phyloP scores from a whole-genome alignment of 2,113 vertebrate species.

The Atrichornis clamosus region DNA sequence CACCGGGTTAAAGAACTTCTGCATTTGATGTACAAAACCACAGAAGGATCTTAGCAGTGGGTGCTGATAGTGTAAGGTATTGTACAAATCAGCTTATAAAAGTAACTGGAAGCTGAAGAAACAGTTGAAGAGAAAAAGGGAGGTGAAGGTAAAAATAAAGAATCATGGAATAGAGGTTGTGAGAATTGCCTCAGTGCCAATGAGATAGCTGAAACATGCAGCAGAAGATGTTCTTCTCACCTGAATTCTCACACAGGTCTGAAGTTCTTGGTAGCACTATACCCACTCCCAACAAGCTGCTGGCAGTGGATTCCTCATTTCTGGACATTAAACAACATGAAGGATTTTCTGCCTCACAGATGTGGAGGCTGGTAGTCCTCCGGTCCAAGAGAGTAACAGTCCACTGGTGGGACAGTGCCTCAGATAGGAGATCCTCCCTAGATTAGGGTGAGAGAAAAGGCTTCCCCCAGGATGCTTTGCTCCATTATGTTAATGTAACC shows the following conservation, averaged over 20 bases:
- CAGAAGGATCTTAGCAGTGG: not conserved
- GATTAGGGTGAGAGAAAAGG: too few relatives aligned
- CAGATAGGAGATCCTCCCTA: too few relatives aligned
- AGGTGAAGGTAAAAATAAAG: not conserved
- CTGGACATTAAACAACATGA: not conserved
- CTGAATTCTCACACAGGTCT: not conserved
- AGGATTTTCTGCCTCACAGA: not conserved
- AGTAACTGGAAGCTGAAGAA: not conserved
- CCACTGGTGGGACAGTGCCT: too few relatives aligned
- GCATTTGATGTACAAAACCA: not conserved
- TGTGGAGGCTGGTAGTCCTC: too few relatives aligned
- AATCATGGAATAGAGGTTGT: fast-evolving
- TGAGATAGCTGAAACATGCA: not conserved
- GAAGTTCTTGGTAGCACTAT: not conserved
- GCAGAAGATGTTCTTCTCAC: not conserved
- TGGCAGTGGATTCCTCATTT: not conserved
- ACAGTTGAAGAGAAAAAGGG: not conserved
- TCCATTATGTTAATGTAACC: too few relatives aligned
- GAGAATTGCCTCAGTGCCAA: not conserved
- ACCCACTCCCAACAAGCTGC: not conserved
- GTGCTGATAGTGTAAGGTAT: not conserved
- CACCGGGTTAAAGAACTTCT: not conserved
- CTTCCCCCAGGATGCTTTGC: too few relatives aligned
- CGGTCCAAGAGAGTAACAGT: too few relatives aligned
- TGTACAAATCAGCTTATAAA: not conserved